A percentile compares a stretch with the other conserved stretches of the same genome.
Evolutionary conservation across 2,888 invertebrate species (phyloP).

Genomic region (Macaria notata): DNA sequence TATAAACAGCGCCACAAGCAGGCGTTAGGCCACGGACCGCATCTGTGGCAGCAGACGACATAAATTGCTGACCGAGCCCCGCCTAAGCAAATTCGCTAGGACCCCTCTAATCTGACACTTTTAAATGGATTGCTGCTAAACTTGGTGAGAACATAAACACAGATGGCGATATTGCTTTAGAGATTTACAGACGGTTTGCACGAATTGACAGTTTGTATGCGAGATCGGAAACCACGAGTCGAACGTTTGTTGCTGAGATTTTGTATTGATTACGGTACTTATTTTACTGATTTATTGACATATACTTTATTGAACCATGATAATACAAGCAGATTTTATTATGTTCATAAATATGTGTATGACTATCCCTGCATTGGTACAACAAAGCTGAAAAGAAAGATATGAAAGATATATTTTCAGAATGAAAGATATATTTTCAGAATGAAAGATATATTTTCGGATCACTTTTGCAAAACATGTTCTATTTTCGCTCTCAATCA

Average conservation of each 20-base stretch:
- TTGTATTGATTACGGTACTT: neutral
- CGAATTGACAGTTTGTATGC: conserved; percentile 24
- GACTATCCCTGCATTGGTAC: too few species aligned
- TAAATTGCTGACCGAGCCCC: conserved; percentile 65
- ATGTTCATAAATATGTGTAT: too few species aligned
- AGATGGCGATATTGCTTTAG: conserved; percentile 49
- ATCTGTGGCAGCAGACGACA: conserved; percentile 60
- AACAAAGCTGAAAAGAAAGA: too few species aligned
- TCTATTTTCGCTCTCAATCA: too few species aligned
- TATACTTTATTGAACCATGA: too few species aligned
- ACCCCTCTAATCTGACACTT: conserved; percentile 68
- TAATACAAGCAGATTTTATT: too few species aligned
- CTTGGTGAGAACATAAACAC: conserved; percentile 50
- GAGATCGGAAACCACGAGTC: conserved; percentile 8
- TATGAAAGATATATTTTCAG: too few species aligned
- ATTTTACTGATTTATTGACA: too few species aligned
- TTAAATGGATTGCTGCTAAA: conserved; percentile 63
- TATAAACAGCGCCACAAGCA: conserved; percentile 64
- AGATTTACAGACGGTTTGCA: conserved; percentile 18
- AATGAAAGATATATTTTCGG: too few species aligned
- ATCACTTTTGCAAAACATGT: too few species aligned
- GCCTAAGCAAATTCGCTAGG: conserved; percentile 64
- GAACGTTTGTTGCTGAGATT: neutral
- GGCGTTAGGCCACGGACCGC: conserved; percentile 51
- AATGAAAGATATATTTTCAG: too few species aligned